These are phyloP conservation scores for Drosophila anomalipes DNA, from an alignment of 2,888 invertebrate species.

Conservation along the genomic window DNA sequence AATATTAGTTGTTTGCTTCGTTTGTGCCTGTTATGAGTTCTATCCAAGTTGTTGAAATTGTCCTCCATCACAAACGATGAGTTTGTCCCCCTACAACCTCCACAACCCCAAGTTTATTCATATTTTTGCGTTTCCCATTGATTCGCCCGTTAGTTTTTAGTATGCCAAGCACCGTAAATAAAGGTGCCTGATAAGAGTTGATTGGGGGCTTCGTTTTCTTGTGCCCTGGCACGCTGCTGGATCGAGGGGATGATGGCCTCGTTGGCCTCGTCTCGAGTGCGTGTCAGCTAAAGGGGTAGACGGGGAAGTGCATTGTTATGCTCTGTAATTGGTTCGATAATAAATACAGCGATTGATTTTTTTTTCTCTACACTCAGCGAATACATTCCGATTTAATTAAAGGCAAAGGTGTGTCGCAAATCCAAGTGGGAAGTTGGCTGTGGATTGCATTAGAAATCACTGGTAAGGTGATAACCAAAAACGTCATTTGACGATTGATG, in stretches of 20 bases:
- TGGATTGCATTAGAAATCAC: conserved; percentile 30
- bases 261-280: conserved; percentile 60
- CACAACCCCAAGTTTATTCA: conserved; percentile 58
- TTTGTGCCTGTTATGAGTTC: conserved; percentile 53
- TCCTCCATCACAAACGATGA: conserved; percentile 1
- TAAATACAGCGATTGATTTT: conserved; percentile 74
- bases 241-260: conserved; percentile 1
- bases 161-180: conserved; percentile 66
- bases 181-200: conserved; percentile 1
- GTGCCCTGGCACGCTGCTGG: neutral
- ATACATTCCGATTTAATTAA: conserved; percentile 47
- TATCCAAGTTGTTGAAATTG: conserved; percentile 40
- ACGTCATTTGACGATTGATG: conserved; percentile 21
- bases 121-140: conserved; percentile 66
- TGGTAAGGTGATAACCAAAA: conserved; percentile 23
- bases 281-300: conserved; percentile 15
- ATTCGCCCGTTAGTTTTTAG: conserved; percentile 79
- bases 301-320: conserved; percentile 32
- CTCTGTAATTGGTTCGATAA: conserved; percentile 75
- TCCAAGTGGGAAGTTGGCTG: neutral
- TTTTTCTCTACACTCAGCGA: conserved; percentile 17
- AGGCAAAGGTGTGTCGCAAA: conserved; percentile 36
- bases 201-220: neutral
- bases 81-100: neutral
- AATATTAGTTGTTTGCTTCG: conserved; percentile 55